phyloP scores from a whole-genome alignment of 2,888 invertebrate species.

The Drosophila mercatorum region DNA sequence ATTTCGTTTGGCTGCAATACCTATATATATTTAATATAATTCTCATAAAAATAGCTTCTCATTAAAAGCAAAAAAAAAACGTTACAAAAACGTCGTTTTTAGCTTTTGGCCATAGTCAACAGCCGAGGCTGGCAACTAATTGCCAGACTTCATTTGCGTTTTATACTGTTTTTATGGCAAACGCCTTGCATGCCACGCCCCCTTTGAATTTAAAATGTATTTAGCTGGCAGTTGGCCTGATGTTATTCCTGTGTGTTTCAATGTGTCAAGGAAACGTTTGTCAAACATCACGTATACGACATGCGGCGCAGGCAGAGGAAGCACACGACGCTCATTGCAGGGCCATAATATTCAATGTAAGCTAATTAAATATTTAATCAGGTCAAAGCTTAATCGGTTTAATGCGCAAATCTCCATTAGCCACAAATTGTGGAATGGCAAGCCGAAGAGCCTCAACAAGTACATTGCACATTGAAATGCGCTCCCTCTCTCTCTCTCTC shows the following conservation, averaged over 20 bases:
- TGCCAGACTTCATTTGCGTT: conserved; percentile 66
- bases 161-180: conserved; percentile 53
- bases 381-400: conserved; percentile 62
- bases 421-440: conserved; percentile 32
- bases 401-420: conserved; percentile 60
- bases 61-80: neutral
- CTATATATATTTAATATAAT: neutral
- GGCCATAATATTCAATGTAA: conserved; percentile 44
- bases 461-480: conserved; percentile 34
- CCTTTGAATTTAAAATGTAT: conserved; percentile 53
- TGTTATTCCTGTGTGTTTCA: conserved; percentile 13
- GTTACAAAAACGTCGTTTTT: conserved; percentile 10
- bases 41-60: neutral
- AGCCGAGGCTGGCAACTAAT: conserved; percentile 53
- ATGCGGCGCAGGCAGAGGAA: conserved; percentile 50
- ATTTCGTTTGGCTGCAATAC: neutral
- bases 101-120: conserved; percentile 4
- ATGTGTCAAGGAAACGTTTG: conserved; percentile 44
- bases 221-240: conserved; percentile 15
- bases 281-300: conserved; percentile 79
- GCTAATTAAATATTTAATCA: conserved; percentile 75
- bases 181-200: conserved; percentile 10
- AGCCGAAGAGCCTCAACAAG: conserved; percentile 21
- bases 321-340: conserved; percentile 29
- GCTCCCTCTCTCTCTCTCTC: conserved; percentile 19